Base-by-base conservation (phyloP, 2,113 vertebrate species). In the Nymphicus hollandicus region DNA sequence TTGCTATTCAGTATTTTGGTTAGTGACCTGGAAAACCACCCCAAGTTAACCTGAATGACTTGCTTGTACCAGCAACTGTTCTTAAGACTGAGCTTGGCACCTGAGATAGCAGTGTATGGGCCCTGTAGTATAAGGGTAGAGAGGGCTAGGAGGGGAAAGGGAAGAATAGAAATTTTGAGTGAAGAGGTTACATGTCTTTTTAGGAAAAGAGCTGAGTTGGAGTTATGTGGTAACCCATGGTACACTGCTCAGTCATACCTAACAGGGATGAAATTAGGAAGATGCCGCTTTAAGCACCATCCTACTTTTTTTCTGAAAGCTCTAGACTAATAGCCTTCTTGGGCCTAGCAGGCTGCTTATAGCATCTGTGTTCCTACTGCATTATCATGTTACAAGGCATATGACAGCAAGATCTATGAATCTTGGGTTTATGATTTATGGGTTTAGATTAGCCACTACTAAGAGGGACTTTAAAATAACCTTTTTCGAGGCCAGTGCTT, bases 221-320 rank as follows among this genome's bases (percentile, higher is more conserved):
- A 73, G 37, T 78, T 61, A 7, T 0, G 5, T 6, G 6, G 47
- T 46, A 80, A 50, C 23, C n/a, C 8, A 11, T 7, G 12, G 19
- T 29, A 19, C 3, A 23, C 47, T 79, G 29, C 52, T 88, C 17
- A 33, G 71, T 33, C 49, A 39, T 2, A 4, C 56, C 39, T 72
- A 81, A 69, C 49, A 7, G 52, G 81, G 11, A 11, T 2, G 5
- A 58, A 93, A 53, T 81, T 18, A 37, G 14, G 64, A 81, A 85
- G 31, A 53, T 4, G 27, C 7, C 53, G 8, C 29, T 56, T 41
- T 20, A 68, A 39, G n/a, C 13, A 35, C 31, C 39, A 53, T 81
- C 13, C 13, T 16, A 8, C 17, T 53, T 72, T 44, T 43, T 43
- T 47, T 47, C 71, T 53, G 55, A 55, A 52, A 76, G 53, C 28